These are phyloP conservation scores for Dicranocentrus wangi DNA, from an alignment of 2,888 invertebrate species.

Conservation along the genomic window DNA sequence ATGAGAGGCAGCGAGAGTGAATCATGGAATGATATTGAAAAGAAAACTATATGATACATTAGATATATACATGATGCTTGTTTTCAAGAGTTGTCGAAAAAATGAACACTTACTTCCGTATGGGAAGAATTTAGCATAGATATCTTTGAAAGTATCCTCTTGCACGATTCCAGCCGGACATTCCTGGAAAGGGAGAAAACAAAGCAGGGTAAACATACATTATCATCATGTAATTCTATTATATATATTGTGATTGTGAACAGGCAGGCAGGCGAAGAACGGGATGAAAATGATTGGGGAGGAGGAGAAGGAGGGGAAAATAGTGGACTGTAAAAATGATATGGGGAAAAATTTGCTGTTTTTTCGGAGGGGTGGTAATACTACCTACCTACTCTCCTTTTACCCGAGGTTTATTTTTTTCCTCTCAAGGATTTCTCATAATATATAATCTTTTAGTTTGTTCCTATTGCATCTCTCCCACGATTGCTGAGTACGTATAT, in stretches of 20 bases:
- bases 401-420: too few species aligned
- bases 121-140: constrained; percentile 98
- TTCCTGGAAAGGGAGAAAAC: constrained; percentile 79
- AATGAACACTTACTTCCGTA: constrained; percentile 90
- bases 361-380: too few species aligned
- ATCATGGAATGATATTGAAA: constrained; percentile 22
- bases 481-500: too few species aligned
- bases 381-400: too few species aligned
- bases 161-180: constrained; percentile 97
- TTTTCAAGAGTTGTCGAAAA: too few species aligned
- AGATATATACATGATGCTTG: not conserved
- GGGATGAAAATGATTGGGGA: constrained; percentile 1
- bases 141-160: constrained; percentile 97
- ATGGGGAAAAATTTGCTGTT: too few species aligned
- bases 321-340: too few species aligned
- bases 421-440: too few species aligned
- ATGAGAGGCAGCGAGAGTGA: too few species aligned
- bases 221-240: not conserved
- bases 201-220: constrained; percentile 42
- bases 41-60: constrained; percentile 6
- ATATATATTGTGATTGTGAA: constrained; percentile 6
- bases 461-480: too few species aligned
- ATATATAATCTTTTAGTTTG: too few species aligned
- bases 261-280: not conserved
- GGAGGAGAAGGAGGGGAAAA: too few species aligned